A percentile compares a stretch with the other conserved stretches of the same genome.
phyloP scores from a whole-genome alignment of 2,888 invertebrate species.

The Eristalinus sepulchralis region DNA sequence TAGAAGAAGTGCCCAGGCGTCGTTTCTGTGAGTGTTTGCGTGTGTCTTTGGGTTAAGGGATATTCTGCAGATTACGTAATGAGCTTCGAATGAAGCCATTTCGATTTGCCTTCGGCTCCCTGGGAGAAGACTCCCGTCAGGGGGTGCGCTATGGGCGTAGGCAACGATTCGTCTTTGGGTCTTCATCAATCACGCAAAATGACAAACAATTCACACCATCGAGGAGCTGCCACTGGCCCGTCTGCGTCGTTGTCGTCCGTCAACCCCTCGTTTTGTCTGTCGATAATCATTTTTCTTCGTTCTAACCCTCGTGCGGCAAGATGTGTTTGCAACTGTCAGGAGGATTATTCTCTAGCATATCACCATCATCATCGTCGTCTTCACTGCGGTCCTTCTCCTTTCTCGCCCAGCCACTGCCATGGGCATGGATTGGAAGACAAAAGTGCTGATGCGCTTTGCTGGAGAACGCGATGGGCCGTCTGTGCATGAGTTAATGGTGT shows the following conservation, averaged over 20 bases:
- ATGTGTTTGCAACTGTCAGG: constrained; percentile 69
- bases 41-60: constrained; percentile 26
- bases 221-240: neutral
- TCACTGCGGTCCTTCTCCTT: neutral
- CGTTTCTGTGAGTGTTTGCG: neutral
- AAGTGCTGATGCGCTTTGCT: constrained; percentile 62
- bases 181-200: constrained; percentile 75
- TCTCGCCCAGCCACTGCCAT: constrained; percentile 6
- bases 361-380: constrained; percentile 38
- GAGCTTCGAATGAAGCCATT: constrained; percentile 24
- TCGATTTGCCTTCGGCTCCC: neutral
- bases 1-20: neutral
- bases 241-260: neutral
- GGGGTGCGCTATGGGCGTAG: constrained; percentile 52
- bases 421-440: constrained; percentile 25
- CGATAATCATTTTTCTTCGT: constrained; percentile 66
- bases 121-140: neutral
- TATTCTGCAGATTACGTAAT: constrained; percentile 35
- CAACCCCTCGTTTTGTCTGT: constrained; percentile 43
- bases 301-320: constrained; percentile 33
- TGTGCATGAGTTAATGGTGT: constrained; percentile 41
- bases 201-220: constrained; percentile 75
- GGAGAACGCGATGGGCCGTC: constrained; percentile 6
- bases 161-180: constrained; percentile 30
- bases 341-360: constrained; percentile 61